Evolutionary conservation across 2,797 vertebrate species (phyloP), one percentile per base, ranked within the genome.

Genomic region (Naso thynnoides): DNA sequence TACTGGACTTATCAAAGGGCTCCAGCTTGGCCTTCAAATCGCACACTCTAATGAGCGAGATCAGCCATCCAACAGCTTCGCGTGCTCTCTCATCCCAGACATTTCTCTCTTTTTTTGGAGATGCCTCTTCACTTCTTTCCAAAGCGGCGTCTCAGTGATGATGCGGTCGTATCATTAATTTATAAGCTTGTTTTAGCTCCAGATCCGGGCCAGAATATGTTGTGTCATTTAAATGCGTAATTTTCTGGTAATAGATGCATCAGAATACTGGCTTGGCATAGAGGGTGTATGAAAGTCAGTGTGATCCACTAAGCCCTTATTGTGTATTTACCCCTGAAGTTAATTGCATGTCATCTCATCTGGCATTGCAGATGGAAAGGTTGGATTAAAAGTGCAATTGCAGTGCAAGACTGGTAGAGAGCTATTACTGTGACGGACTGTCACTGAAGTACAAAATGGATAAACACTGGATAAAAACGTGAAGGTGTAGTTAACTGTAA

Each of bases 331-430:
- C 75, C 76, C 68, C 64, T 54, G 11, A 57, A 83, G 72, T 92
- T 91, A 90, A 92, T 92, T 90, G 64, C 79, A 27, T 79, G 77
- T 60, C 74, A 83, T 86, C 83, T 90, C 79, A 85, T 89, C 85
- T 78, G 86, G 78, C 72, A 59, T 38, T 79, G 82, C 87, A 90
- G 88, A 89, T 85, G 83, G 85, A 87, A 85, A 84, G 78, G 84
- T 87, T 83, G 84, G 87, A 92, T 91, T 89, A 88, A 86, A 86
- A 86, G 82, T 80, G 78, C 58, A 61, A 52, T 31, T 54, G 73
- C 63, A 8, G 64, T 11, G 23, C 42, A 60, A 82, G 75, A 71
- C 72, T 85, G 81, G 36, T 66, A 16, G 59, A 50, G 66, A 52
- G 65, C 55, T 56, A n/a, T 47, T 27, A 29, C 24, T 23, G 61